Base-by-base conservation (phyloP, 2,113 vertebrate species). In the Engraulis encrasicolus region DNA sequence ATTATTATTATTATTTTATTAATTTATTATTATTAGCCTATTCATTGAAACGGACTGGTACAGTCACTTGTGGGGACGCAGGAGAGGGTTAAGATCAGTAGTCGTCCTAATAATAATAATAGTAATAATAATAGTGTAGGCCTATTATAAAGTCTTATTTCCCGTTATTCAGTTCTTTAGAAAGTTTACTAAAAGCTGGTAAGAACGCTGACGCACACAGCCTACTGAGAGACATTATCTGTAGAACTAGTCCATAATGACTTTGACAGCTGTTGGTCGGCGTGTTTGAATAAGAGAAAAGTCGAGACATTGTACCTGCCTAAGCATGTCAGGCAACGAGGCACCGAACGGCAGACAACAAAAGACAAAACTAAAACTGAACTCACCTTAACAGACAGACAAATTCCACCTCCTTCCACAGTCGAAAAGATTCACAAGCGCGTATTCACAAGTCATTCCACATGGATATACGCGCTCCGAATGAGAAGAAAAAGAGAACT, bases 321-420 rank as follows among this genome's bases (percentile, higher is more conserved):
- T 36, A 0, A 34, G 23, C 31, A 74, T 3, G 34, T 31, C 66
- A 34, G 0, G 34, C n/a, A n/a, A n/a, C n/a, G n/a, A n/a, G n/a
- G n/a, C n/a, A n/a, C n/a, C n/a, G n/a, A n/a, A n/a, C n/a, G n/a
- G n/a, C 34, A 74, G 27, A 31, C 31, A 74, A 74, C 14, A 5
- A 11, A 74, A 74, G 66, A 14, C 27, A 74, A 74, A 34, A 77
- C 66, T 34, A 50, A 20, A 37, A 27, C 37, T 38, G 5, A 7
- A 80, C 93, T 89, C 91, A 95, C 95, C 93, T 94, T 87, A 94
- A 81, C 82, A 52, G 81, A 85, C 81, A 88, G 74, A 79, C 78
- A 85, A 85, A 88, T 86, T 91, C 82, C 85, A 38, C 86, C 88
- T 90, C 84, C 86, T 92, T 86, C 87, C 83, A 74, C 86, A 80